Conservation (phyloP, 2,113 vertebrate genomes). For the Dasypus novemcinctus region DNA sequence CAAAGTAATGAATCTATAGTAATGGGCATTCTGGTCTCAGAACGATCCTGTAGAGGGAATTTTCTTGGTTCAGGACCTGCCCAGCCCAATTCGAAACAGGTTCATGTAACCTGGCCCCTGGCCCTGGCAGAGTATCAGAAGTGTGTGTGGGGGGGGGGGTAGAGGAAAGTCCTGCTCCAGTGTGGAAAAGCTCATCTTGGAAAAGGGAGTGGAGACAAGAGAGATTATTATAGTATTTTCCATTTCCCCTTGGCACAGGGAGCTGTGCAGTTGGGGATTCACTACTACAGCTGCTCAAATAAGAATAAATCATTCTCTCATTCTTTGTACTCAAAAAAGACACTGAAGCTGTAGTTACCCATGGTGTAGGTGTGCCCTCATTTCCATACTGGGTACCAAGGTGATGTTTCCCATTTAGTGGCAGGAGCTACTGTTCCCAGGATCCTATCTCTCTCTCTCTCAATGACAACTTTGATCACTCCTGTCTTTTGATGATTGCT, state of each 20-base stretch:
- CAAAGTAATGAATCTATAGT: not conserved
- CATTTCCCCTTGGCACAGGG: constrained; percentile 53
- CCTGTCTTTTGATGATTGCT: not conserved
- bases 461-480: not conserved
- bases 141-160: too few species aligned
- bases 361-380: not conserved
- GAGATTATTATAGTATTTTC: constrained; percentile 38
- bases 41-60: not conserved
- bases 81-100: not conserved
- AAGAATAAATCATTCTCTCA: constrained; percentile 52
- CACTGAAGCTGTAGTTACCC: not conserved
- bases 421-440: not conserved
- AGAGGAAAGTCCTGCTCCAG: constrained; percentile 29
- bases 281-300: constrained; percentile 25
- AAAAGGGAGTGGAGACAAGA: constrained; percentile 49
- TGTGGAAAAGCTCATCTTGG: not conserved
- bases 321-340: constrained; percentile 31
- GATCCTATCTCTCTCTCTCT: not conserved
- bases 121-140: constrained; percentile 7
- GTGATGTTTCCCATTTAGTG: not conserved
- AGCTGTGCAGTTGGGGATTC: constrained; percentile 3
- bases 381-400: not conserved
- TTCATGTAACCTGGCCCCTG: not conserved
- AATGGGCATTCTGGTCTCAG: not conserved
- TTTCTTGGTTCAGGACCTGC: not conserved